Evolutionary conservation across 2,888 invertebrate species (phyloP), one percentile per base, ranked within the genome.

Genomic region (Monoplex corrugatus): DNA sequence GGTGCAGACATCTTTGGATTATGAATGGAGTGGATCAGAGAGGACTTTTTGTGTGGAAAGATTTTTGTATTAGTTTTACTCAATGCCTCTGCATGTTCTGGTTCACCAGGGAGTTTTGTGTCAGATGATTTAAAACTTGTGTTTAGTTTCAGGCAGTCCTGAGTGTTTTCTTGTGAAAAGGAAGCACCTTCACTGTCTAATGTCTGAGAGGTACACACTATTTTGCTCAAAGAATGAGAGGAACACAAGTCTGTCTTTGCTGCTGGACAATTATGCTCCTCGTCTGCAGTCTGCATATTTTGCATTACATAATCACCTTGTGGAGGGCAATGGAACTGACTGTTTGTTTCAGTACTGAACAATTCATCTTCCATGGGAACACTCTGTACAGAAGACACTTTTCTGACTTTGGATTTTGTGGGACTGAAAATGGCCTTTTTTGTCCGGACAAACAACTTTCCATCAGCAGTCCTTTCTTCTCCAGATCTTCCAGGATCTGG

Each of bases 1-100:
- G 93, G 93, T 28, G 91, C 84, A 72, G 75, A 45, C 78, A 86
- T 44, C 78, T 19, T 45, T 44, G 45, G 40, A 68, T 28, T 63
- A 38, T 40, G n/a, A 38, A 84, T 84, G 75, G 38, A 50, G 2
- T 23, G 19, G 0, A 50, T 32, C 28, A 68, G 72, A 44, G n/a
- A 86, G 35, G 84, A 16, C 16, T 57, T 83, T 43, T 63, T 35
- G 23, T n/a, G 68, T 2, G 68, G 2, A 16, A 23, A 32, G 23
- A 75, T 32, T 63, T 68, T 45, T 19, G 35, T 19, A 75, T 10
- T 35, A 38, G 35, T 40, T 80, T 0, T 23, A 40, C 23, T 28
- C 8, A 23, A 2, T 40, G 78, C 8, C 8, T 80, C 3, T 43
- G 78, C 23, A 43, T 5, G 8, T 43, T 40, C 28, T 1, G 43